These are phyloP conservation scores for Anagrus nilaparvatae DNA, from an alignment of 1,140 invertebrate species.

Conservation along the genomic window DNA sequence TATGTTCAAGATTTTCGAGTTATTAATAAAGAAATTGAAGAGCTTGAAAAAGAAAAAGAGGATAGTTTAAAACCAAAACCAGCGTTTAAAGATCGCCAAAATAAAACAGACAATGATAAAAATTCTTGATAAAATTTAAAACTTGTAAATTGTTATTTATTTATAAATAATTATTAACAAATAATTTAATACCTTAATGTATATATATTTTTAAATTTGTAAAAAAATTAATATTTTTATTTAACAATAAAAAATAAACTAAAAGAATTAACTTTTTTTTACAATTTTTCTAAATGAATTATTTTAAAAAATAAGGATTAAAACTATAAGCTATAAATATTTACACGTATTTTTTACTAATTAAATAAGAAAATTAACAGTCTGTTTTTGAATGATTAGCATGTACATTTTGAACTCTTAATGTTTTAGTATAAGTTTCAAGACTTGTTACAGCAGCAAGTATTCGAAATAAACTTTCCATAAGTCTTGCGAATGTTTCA, in stretches of 20 bases:
- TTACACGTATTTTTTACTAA: constrained; percentile 8
- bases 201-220: too few species aligned
- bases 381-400: constrained; percentile 33
- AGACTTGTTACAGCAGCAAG: constrained; percentile 47
- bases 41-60: too few species aligned
- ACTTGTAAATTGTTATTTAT: too few species aligned
- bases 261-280: not conserved
- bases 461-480: constrained; percentile 56
- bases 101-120: too few species aligned
- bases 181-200: too few species aligned
- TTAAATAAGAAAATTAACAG: constrained; percentile 34
- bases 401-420: constrained; percentile 29
- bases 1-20: too few species aligned
- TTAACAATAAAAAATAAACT: not conserved
- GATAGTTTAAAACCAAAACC: too few species aligned
- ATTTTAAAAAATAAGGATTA: constrained; percentile 8
- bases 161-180: too few species aligned
- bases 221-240: not conserved
- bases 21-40: too few species aligned
- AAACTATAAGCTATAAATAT: constrained; percentile 10
- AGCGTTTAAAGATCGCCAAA: too few species aligned
- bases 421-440: constrained; percentile 35
- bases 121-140: too few species aligned
- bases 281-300: constrained; percentile 8
- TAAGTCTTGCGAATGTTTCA: constrained; percentile 52